Base-by-base conservation (phyloP, 2,113 vertebrate genomes). In the Columba livia region DNA sequence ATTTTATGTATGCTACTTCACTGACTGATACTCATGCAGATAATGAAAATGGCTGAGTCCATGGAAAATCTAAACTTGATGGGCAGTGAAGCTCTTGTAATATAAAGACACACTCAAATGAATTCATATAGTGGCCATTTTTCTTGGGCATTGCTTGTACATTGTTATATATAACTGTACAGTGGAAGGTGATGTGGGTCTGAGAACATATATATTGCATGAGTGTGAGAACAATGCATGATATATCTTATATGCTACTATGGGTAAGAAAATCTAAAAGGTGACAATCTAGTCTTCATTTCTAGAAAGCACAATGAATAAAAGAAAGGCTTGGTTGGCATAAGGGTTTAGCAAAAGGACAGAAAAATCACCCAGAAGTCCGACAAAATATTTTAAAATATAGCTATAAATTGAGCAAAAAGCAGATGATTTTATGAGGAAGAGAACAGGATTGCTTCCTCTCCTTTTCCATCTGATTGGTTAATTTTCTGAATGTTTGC, bases 201-300 rank as follows among this genome's bases (percentile, higher is more conserved):
- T 75, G 18, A 69, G 71, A 72, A 85, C 28, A 8, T 12, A 16
- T 0, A 0, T 56, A 20, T 36, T 12, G 6, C 15, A 6, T 3
- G 4, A 85, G 44, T 28, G 26, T 44, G n/a, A 91, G 50, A 79
- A 48, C 26, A 79, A 48, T 57, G 29, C 6, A 19, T 53, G 15
- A 56, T 51, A 58, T 15, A 70, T 69, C 10, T 32, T 31, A 72
- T 14, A 31, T 34, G 50, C 23, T 71, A 15, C 31, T 54, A 34
- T 11, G 36, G 47, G 28, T 36, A 61, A 56, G 51, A 90, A 84
- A 64, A 88, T 42, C 29, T 56, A 51, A 57, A 75, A 44, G 11
- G 9, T 31, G 21, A 14, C 3, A 64, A 19, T 60, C 91, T 31
- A 26, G 25, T 38, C 42, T 67, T n/a, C 15, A 26, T 62, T 50